These are phyloP conservation scores for Pentamera pediparva DNA, from an alignment of 53 echinoderm and acorn worm genomes.

Conservation along the genomic window DNA sequence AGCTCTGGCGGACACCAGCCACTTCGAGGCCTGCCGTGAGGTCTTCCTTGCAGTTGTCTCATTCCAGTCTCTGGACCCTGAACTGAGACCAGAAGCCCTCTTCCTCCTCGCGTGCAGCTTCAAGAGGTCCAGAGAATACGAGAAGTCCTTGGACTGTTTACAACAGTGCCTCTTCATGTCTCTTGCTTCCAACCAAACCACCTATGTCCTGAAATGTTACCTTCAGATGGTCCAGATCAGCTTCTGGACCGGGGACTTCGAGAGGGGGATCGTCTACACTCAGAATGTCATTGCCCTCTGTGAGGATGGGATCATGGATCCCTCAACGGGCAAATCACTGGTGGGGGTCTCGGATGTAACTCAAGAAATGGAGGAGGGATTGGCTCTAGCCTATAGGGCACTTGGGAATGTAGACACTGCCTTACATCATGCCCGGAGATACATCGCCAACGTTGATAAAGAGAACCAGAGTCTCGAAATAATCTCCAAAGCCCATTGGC, in stretches of 20 bases:
- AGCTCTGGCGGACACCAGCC: constrained; percentile 46
- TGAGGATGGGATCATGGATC: constrained; percentile 35
- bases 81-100: constrained; percentile 45
- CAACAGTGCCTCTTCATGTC: constrained; percentile 58
- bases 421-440: constrained; percentile 52
- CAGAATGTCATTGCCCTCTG: constrained; percentile 75
- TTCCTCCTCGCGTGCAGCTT: constrained; percentile 56
- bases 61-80: constrained; percentile 38
- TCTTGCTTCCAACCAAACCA: constrained; percentile 45
- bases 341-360: constrained; percentile 17
- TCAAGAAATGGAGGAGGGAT: constrained; percentile 57
- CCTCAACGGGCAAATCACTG: background rate
- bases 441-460: constrained; percentile 26
- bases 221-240: constrained; percentile 64
- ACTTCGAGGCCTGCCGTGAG: constrained; percentile 61
- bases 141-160: constrained; percentile 64
- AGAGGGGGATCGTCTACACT: constrained; percentile 65
- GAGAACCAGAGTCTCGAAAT: constrained; percentile 36
- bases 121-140: constrained; percentile 36
- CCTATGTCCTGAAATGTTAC: constrained; percentile 65
- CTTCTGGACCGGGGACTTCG: constrained; percentile 44
- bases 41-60: constrained; percentile 72
- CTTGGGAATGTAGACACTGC: constrained; percentile 66
- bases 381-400: constrained; percentile 58
- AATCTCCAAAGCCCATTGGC: constrained; percentile 60